Evolutionary conservation across 2,113 vertebrate genomes (phyloP).

Genomic region (Jacana jacana): DNA sequence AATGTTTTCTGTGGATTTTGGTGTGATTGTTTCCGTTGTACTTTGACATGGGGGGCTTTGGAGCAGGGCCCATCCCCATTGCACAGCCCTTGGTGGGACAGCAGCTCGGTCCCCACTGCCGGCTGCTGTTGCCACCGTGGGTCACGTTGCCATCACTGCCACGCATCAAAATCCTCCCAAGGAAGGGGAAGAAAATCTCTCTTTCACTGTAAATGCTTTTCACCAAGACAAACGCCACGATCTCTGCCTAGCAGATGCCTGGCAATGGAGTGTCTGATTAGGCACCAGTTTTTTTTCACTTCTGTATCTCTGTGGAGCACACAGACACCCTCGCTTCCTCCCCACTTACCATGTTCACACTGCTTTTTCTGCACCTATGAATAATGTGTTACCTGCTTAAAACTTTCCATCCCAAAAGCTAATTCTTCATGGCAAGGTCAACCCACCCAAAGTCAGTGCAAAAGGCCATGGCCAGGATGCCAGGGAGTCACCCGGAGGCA

Average conservation of each 20-base stretch:
- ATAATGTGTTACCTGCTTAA: neutral
- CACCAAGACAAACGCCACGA: neutral
- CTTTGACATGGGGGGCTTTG: neutral
- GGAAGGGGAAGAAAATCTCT: neutral
- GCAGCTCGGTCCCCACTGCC: neutral
- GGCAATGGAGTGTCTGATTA: constrained; percentile 12
- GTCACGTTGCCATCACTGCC: neutral
- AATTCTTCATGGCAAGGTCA: neutral
- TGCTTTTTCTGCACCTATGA: neutral
- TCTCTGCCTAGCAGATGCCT: neutral
- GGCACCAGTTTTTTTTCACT: neutral
- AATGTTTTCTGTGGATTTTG: neutral
- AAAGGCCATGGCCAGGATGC: neutral
- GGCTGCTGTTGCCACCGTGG: neutral
- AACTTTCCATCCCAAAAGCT: neutral
- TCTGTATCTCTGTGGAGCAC: neutral
- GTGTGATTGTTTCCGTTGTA: neutral
- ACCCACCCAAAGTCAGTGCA: neutral
- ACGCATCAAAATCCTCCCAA: neutral
- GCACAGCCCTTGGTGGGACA: neutral
- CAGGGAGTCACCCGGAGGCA: neutral
- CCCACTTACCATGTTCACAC: fast-evolving
- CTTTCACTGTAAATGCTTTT: neutral
- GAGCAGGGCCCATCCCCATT: neutral
- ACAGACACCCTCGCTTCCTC: fast-evolving